Percentiles rank a stretch among this genome's conserved stretches.
Conservation (phyloP, 1,140 invertebrate genomes). For the Euschistus heros region DNA sequence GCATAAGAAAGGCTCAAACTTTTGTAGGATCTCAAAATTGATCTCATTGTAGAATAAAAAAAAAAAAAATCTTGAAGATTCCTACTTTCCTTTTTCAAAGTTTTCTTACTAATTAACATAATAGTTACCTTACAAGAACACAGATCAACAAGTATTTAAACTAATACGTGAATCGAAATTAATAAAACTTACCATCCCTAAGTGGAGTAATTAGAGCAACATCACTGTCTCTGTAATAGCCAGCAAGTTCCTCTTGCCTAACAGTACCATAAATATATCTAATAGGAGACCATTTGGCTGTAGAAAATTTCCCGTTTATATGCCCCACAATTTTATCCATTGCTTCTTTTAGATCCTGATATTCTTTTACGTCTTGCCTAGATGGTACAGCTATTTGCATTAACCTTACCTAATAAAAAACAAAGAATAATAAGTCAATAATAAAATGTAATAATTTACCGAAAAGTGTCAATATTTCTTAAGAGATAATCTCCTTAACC, state of each 20-base stretch:
- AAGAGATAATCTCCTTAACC: too few relatives aligned
- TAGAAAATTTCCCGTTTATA: conserved; percentile 78
- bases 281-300: conserved; percentile 82
- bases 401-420: conserved; percentile 45
- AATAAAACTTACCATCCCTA: conserved; percentile 68
- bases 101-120: too few relatives aligned
- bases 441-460: too few relatives aligned
- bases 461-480: too few relatives aligned
- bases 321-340: conserved; percentile 79
- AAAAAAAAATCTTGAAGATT: too few relatives aligned
- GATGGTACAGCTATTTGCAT: conserved; percentile 82
- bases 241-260: conserved; percentile 71
- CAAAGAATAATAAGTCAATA: neutral
- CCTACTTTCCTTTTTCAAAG: too few relatives aligned
- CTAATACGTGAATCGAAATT: too few relatives aligned
- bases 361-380: conserved; percentile 79
- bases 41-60: too few relatives aligned
- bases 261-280: conserved; percentile 84
- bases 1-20: too few relatives aligned
- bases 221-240: conserved; percentile 72
- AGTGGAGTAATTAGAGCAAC: conserved; percentile 78
- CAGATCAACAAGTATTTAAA: too few relatives aligned
- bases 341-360: conserved; percentile 81
- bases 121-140: too few relatives aligned
- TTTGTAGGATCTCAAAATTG: too few relatives aligned